Percentiles rank a stretch among this genome's conserved stretches.
Evolutionary conservation across 2,797 vertebrate species (phyloP).

Genomic region (Pangasius larnaudii): DNA sequence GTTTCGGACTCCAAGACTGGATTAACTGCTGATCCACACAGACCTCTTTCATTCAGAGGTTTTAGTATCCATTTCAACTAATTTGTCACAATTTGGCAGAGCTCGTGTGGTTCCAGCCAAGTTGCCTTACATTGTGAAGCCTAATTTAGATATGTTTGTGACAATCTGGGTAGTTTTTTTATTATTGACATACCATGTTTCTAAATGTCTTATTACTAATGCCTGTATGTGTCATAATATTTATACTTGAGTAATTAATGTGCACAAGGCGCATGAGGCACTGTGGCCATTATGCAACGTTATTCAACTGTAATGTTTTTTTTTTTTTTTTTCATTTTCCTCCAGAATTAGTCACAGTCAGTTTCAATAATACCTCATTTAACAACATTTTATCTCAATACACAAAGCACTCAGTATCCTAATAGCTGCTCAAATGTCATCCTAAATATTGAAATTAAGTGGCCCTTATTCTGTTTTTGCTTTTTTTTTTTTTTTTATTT

Average conservation of each 20-base stretch:
- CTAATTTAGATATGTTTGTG: background rate
- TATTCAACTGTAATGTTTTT: background rate
- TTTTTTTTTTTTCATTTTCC: background rate
- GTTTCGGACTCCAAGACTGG: background rate
- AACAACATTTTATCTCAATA: conserved; percentile 3
- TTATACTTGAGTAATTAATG: conserved; percentile 24
- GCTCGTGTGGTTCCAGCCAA: no score
- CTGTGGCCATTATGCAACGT: background rate
- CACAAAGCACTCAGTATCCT: background rate
- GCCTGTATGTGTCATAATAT: conserved; percentile 19
- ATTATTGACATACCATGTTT: background rate
- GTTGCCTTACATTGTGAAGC: background rate
- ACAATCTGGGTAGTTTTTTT: background rate
- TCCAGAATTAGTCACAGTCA: conserved; percentile 26
- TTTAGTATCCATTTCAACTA: background rate
- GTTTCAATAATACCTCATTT: conserved; percentile 4
- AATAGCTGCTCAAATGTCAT: background rate
- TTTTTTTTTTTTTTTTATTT: background rate
- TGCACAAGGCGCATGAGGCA: background rate
- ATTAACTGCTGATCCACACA: background rate
- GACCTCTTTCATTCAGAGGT: background rate
- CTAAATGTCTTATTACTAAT: conserved; percentile 9
- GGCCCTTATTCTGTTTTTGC: conserved; percentile 2
- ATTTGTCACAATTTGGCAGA: background rate
- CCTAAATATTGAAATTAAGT: background rate